A percentile compares a stretch with the other conserved stretches of the same genome.
Evolutionary conservation across 2,888 invertebrate genomes (phyloP).

Genomic region (Drosophila meridionalis): DNA sequence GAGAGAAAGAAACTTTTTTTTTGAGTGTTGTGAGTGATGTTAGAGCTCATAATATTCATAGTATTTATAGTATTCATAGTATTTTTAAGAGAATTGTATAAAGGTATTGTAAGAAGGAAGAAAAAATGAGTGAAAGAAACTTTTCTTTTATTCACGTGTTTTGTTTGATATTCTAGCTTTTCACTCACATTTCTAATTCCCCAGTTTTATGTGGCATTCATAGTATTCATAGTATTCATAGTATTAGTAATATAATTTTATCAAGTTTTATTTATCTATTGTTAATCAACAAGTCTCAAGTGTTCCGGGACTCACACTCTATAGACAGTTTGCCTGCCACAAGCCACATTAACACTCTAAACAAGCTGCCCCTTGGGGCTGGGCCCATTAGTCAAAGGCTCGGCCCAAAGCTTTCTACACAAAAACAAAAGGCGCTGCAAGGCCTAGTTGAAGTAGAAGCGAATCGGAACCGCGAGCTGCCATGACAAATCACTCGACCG

Average conservation of each 20-base stretch:
- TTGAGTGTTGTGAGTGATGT: too few species aligned
- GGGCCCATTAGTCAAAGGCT: slow-evolving; percentile 2
- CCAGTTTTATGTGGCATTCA: background rate
- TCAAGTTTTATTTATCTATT: background rate
- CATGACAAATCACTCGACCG: slow-evolving; percentile 65
- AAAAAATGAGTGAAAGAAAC: slow-evolving; percentile 27
- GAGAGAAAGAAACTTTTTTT: too few species aligned
- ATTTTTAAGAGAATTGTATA: too few species aligned
- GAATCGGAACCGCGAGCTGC: slow-evolving; percentile 50
- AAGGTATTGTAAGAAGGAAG: slow-evolving; percentile 21
- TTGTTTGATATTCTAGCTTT: background rate
- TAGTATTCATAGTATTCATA: background rate
- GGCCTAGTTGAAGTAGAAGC: slow-evolving; percentile 10
- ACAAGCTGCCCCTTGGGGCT: slow-evolving; percentile 18
- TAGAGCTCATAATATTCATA: too few species aligned
- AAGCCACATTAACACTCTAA: slow-evolving; percentile 63
- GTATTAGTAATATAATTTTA: background rate
- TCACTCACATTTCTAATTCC: slow-evolving; percentile 23
- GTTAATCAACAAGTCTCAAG: slow-evolving; percentile 68
- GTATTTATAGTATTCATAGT: too few species aligned
- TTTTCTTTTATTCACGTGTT: slow-evolving; percentile 54
- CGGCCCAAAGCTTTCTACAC: slow-evolving; percentile 3
- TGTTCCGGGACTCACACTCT: background rate
- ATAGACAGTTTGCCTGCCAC: slow-evolving; percentile 14
- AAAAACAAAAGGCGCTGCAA: slow-evolving; percentile 19